Base-by-base conservation (phyloP, 2,888 invertebrate species). In the Holacanthella duospinosa region DNA sequence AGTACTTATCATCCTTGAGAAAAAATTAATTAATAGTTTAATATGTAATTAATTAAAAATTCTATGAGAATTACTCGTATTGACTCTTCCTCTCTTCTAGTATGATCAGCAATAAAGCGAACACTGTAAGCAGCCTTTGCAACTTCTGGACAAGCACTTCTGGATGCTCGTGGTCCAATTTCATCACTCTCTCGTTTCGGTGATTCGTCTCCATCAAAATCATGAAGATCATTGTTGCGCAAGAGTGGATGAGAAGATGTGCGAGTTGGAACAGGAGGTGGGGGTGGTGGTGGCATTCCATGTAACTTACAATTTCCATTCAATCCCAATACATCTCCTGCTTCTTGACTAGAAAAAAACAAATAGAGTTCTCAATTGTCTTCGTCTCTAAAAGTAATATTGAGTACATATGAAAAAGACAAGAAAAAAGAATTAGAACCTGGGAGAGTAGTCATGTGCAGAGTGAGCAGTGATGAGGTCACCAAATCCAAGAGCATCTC, bases 61-160 rank as follows among this genome's bases (percentile, higher is more conserved):
- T 58, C 6, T 19, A 9, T 6, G 58, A 16, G 24, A 25, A 28
- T 80, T 77, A 92, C 92, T 83, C 89, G 84, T 61, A 89, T 90
- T 64, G 91, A 89, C 77, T 93, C 92, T 79, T 93, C 91, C 78
- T 92, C 92, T 75, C 90, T 85, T 75, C 89, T 86, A 63, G 91
- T 92, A 78, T 93, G 92, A 78, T 93, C 92, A 59, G 93, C 93
- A 75, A 93, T 93, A 77, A 90, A 93, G 75, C 88, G 85, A 72
- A 93, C 90, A 70, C 92, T 92, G 77, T 92, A 91, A 78, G 92
- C 91, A 74, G 93, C 93, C 78, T 91, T 91, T 79, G 89, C 88
- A 72, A 93, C 84, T 79, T 93, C 93, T 53, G 92, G 91, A 78
- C 92, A 93, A 77, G 86, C 86, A 77, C 89, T 89, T 90, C 91